Evolutionary conservation across 2,797 vertebrate species (phyloP), one percentile per base, ranked within the genome.

Genomic region (Rhynchonycteris naso): DNA sequence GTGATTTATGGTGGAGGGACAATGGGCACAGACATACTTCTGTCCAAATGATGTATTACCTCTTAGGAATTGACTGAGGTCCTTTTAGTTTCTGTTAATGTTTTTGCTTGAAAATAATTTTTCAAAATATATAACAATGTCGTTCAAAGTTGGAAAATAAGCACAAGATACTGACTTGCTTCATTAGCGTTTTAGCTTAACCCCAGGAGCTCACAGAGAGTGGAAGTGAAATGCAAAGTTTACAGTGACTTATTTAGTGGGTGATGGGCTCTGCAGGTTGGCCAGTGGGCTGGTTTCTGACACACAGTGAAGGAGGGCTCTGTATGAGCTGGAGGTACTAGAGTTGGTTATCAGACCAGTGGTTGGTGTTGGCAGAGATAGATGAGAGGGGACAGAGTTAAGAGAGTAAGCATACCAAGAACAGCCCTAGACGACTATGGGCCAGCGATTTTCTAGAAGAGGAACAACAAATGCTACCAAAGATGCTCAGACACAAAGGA

Each of bases 51-150:
- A 93, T 58, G 26, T 43, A 74, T 79, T 68, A 59, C 66, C 52
- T 81, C 90, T 78, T 71, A 54, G n/a, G 79, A 65, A 66, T 18
- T 52, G 61, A 58, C 14, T 16, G 47, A 92, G 68, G 18, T 22
- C 35, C 58, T 30, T 88, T 87, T 19, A 4, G 33, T 90, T 94
- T 97, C 83, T 79, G 24, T 81, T 88, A 50, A 71, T 54, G 47
- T 59, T 83, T 78, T 92, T 38, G 68, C 89, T 90, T 84, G 85
- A 95, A 92, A 86, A 59, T 35, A 54, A 50, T 56, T 88, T 90
- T 30, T 10, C 0, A 22, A 59, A 58, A 58, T 38, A 2, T 30
- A 33, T 65, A 85, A 75, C 7, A 74, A 78, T 83, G 79, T 52
- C 26, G 79, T 8, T 38, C 72, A 68, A 79, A 56, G 35, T 71